Evolutionary conservation across 2,888 invertebrate genomes (phyloP).

Genomic region (Epiblema foenella): DNA sequence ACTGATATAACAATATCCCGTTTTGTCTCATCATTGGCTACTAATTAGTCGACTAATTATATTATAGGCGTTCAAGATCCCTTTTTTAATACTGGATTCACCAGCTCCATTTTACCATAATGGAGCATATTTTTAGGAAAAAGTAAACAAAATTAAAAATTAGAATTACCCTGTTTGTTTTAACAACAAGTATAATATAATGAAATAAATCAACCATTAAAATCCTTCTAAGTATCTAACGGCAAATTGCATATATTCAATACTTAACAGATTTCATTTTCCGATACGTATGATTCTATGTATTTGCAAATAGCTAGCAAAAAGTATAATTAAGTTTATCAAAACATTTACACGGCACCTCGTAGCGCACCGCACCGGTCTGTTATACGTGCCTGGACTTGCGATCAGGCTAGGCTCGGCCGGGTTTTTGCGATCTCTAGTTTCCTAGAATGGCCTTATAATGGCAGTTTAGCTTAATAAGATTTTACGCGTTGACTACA

Average conservation of each 20-base stretch:
- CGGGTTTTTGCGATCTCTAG: conserved; percentile 28
- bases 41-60: too few relatives aligned
- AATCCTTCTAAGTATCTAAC: background rate
- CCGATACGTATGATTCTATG: conserved; percentile 3
- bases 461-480: conserved; percentile 18
- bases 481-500: background rate
- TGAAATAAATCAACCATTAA: background rate
- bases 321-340: conserved; percentile 32
- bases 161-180: too few relatives aligned
- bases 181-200: too few relatives aligned
- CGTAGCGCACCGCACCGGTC: conserved; percentile 29
- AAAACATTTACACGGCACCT: conserved; percentile 24
- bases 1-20: too few relatives aligned
- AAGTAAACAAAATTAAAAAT: too few relatives aligned
- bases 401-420: conserved; percentile 17
- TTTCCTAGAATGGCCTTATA: conserved; percentile 21
- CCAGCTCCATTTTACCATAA: too few relatives aligned
- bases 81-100: too few relatives aligned
- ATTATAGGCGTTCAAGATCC: too few relatives aligned
- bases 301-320: background rate
- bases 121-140: too few relatives aligned
- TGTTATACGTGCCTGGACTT: conserved; percentile 46
- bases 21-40: too few relatives aligned
- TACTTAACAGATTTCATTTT: background rate
- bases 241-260: background rate